phyloP scores from a whole-genome alignment of 2,113 vertebrate species.

The Aptenodytes patagonicus region DNA sequence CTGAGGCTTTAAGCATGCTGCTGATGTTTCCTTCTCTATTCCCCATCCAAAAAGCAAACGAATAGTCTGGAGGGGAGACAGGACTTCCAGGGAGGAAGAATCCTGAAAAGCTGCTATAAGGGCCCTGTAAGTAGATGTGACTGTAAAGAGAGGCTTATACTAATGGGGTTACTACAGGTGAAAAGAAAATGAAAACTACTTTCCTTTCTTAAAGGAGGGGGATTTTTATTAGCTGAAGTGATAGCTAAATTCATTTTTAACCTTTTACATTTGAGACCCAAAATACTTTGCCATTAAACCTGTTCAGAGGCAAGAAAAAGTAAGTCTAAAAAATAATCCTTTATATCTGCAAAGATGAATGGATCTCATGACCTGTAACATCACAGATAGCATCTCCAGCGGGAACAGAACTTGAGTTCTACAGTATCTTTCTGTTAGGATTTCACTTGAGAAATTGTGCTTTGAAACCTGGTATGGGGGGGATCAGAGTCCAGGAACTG shows the following conservation, averaged over 20 bases:
- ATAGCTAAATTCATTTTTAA: not conserved
- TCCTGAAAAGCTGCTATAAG: not conserved
- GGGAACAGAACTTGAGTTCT: not conserved
- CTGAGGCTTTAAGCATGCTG: not conserved
- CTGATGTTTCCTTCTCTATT: not conserved
- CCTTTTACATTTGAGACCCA: not conserved
- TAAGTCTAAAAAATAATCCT: not conserved
- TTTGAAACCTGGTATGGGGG: not conserved
- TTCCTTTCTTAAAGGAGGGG: not conserved
- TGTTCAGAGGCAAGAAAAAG: not conserved
- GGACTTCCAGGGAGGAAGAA: not conserved
- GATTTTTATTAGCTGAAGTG: not conserved
- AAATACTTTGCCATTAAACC: not conserved
- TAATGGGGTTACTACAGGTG: not conserved
- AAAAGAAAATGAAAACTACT: not conserved
- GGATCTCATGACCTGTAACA: not conserved
- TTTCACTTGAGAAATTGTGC: not conserved
- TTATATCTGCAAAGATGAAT: not conserved
- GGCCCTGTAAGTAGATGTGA: rapidly evolving
- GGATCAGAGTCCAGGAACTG: not conserved
- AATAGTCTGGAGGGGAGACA: not conserved
- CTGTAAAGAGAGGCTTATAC: not conserved
- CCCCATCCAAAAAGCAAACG: not conserved
- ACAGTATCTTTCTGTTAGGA: not conserved
- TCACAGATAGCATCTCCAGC: not conserved